Evolutionary conservation across 2,113 vertebrate genomes (phyloP), one percentile per base, ranked within the genome.

Genomic region (Notothenia rossii): DNA sequence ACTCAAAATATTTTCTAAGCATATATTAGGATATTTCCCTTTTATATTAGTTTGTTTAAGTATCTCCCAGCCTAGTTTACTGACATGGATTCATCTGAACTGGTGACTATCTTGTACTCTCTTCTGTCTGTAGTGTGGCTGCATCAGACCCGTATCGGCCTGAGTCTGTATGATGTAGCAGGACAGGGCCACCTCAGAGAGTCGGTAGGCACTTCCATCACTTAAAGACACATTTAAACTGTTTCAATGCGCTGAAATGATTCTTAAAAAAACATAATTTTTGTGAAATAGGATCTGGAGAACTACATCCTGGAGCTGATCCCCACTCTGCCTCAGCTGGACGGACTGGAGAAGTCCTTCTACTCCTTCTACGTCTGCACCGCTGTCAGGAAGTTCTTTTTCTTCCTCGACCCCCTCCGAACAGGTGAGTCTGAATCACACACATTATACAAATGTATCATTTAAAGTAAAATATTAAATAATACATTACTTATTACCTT

Each of bases 291-390:
- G 98, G 98, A 99, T 92, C 95, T 99, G 92, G 98, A 99, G 94
- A 99, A 99, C 91, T 99, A 99, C 91, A 99, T 99, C 88, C 92
- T 99, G 91, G 98, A 99, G 89, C 94, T 99, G 73, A 99, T 99
- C 66, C 98, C 98, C 58, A 99, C 98, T 72, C 95, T 99, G 82
- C 98, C 98, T 82, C 98, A 99, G 64, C 92, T 99, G 83, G 98
- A 99, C 67, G 98, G 98, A 25, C 92, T 99, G 88, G 98, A 99
- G 95, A 99, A 98, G 88, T 99, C 97, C 29, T 99, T 99, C 93
- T 99, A 99, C 58, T 99, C 98, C 0, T 99, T 99, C 85, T 99
- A 99, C 64, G 98, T 99, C 78, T 99, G 98, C 93, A 99, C 98
- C 8, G 97, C 98, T 14, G 98, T 99, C 75, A 96, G 97, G 68